A percentile compares a stretch with the other conserved stretches of the same genome.
phyloP scores from a whole-genome alignment of 1,140 invertebrate species.

The Brachionus calyciflorus region DNA sequence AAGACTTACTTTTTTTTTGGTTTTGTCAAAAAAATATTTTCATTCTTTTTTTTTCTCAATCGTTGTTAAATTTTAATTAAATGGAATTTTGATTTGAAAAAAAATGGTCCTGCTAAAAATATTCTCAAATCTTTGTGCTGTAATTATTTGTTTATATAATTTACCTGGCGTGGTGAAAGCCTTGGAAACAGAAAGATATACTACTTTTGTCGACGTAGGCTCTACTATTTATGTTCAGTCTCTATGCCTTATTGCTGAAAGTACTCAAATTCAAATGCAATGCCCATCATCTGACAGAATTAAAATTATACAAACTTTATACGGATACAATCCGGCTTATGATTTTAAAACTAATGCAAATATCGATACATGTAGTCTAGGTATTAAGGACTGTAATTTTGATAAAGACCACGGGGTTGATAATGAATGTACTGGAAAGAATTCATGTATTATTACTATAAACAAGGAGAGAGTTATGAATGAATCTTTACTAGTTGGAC shows the following conservation, averaged over 20 bases:
- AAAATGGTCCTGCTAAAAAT: not conserved
- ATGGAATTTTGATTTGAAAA: slow-evolving; percentile 23
- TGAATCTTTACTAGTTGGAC: not conserved
- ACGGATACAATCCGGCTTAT: slow-evolving; percentile 42
- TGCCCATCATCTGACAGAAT: slow-evolving; percentile 4
- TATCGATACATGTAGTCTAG: not conserved
- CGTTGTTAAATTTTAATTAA: slow-evolving; percentile 10
- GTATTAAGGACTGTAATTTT: slow-evolving; percentile 30
- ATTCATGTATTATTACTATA: slow-evolving; percentile 28
- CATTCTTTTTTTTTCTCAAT: too few relatives aligned
- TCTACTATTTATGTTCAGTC: slow-evolving; percentile 25
- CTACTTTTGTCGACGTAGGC: slow-evolving; percentile 35
- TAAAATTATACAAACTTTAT: slow-evolving; percentile 31
- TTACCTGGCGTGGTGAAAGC: too few relatives aligned
- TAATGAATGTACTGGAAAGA: slow-evolving; percentile 29
- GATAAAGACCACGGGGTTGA: slow-evolving; percentile 37
- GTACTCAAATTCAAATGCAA: slow-evolving; percentile 41
- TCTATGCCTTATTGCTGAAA: slow-evolving; percentile 14
- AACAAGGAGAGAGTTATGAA: slow-evolving; percentile 12
- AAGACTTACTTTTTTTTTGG: not conserved
- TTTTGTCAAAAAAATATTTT: too few relatives aligned
- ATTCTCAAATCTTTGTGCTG: not conserved
- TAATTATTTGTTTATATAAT: not conserved
- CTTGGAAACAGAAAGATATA: not conserved
- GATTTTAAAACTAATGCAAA: not conserved